Base-by-base conservation (phyloP, 92 coral and sea anemone species). In the Parazoanthus darwini region DNA sequence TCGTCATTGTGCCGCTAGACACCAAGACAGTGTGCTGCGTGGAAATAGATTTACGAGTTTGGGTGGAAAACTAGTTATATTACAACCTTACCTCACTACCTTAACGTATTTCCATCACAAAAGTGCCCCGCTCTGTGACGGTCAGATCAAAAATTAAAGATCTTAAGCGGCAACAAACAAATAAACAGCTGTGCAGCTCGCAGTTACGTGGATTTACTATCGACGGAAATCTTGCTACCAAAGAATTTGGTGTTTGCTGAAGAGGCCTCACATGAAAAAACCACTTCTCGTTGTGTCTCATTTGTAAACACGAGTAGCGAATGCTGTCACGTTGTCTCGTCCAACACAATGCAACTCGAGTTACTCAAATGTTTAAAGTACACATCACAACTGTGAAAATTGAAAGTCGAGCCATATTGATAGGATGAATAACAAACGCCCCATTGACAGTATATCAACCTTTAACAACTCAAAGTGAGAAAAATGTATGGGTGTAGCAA, bases 311-410 rank as follows among this genome's bases (percentile, higher is more conserved):
- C 82, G 20, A 33, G 66, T n/a, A 29, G 82, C 65, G 3, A 54
- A 10, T 48, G 43, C 66, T 79, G 67, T 48, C 82, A 79, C 82
- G 11, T 16, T 79, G 66, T 79, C 66, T 67, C 82, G 2, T 29
- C 9, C 39, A 2, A 18, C 63, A 46, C 66, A 79, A 79, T 79
- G 9, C 65, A 5, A 50, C 23, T 51, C 36, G 26, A 79, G 65
- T 25, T 26, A 79, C 66, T 50, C 82, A 54, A 79, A 79, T 79
- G 82, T 79, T 79, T 79, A 48, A 50, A 54, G 82, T 79, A 48
- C 43, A 79, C 37, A 79, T 48, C 66, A 25, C 33, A 79, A 50
- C 23, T 22, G 65, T 25, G 82, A 79, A 25, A 54, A 79, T 20
- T 46, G 67, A 48, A 79, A 51, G 18, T 46, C 63, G 82, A 48